Base-by-base conservation (phyloP, 2,797 vertebrate species). In the Crypturellus tataupa region DNA sequence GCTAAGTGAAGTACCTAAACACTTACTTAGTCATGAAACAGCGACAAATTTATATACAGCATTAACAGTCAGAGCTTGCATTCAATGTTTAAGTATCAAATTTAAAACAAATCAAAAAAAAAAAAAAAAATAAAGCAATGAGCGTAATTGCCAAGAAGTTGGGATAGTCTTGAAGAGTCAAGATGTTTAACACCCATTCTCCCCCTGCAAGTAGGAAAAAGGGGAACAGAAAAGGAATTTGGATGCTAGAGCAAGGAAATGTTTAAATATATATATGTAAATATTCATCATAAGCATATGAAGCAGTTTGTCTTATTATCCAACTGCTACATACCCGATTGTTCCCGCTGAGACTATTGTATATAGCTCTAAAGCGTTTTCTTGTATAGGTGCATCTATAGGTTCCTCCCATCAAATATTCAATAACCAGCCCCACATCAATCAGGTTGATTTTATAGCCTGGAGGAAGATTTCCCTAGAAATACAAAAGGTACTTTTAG, bases 401-500 rank as follows among this genome's bases (percentile, higher is more conserved):
- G 42, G 99, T 99, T 95, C 99, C 99, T 73, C 99, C 99, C 99
- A 99, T 99, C 92, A 99, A 98, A 96, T 97, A 99, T 93, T 99
- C 99, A 83, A 99, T 99, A 90, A 99, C 99, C 94, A 99, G 98
- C 17, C 99, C 99, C 79, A 99, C 98, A 58, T 99, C 99, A 82
- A 99, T 99, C 96, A 99, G 96, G 68, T 99, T 99, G 97, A 99
- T 99, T 98, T 99, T 99, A 96, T 99, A 99, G 96, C 99, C 99
- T 46, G 99, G 99, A 87, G 99, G 99, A 94, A 99, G 99, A 96
- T 99, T 99, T 93, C 99, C 99, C 99, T 99, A 90, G 8, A 87
- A 96, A 97, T 3, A 97, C 53, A 93, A 89, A 73, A 93, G 4
- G 21, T n/a, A 56, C 19, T 70, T 87, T 92, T 49, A 94, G 69